Base-by-base conservation (phyloP, 2,888 invertebrate species). In the Bembecia ichneumoniformis region DNA sequence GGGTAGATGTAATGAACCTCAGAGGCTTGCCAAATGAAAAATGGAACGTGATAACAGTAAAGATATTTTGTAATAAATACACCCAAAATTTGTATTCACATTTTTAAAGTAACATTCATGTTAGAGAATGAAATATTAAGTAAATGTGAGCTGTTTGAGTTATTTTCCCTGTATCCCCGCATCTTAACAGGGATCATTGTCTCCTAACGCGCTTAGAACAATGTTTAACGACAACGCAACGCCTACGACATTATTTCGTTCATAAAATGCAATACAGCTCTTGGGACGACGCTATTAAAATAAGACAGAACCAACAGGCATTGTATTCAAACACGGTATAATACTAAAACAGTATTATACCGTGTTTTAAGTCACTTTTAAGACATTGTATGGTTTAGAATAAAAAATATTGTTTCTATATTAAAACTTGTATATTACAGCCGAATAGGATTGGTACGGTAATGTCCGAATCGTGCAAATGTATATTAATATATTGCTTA, bases 201-300 rank as follows among this genome's bases (percentile, higher is more conserved):
- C 60, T 56, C 56, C 51, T 58, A 53, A 34, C 47, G 36, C 46
- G 47, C 46, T 51, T 43, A 49, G 49, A 55, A 55, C 55, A 56
- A 56, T 53, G 51, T 52, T 28, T 51, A 48, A 65, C 58, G 63
- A 71, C 68, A 71, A 69, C 64, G 68, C 67, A 66, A 63, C 62
- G 59, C 63, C 69, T 66, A 60, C 67, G 62, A 64, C 68, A 71
- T 72, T 75, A 73, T 72, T 63, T 66, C 62, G 63, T 72, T 64
- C 69, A 74, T 74, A 75, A 78, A 77, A 74, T 68, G 70, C 71
- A 74, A 74, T 72, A 73, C 69, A 73, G 66, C 73, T 69, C 66
- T 61, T 58, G 67, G 70, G 71, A 75, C 69, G 74, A 61, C 62
- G 73, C 75, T 74, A 82, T 82, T 82, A 82, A 81, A 82, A 83